Percentiles rank a stretch among this genome's conserved stretches.
Evolutionary conservation across 2,888 invertebrate genomes (phyloP).

Genomic region (Hyppa rectilinea): DNA sequence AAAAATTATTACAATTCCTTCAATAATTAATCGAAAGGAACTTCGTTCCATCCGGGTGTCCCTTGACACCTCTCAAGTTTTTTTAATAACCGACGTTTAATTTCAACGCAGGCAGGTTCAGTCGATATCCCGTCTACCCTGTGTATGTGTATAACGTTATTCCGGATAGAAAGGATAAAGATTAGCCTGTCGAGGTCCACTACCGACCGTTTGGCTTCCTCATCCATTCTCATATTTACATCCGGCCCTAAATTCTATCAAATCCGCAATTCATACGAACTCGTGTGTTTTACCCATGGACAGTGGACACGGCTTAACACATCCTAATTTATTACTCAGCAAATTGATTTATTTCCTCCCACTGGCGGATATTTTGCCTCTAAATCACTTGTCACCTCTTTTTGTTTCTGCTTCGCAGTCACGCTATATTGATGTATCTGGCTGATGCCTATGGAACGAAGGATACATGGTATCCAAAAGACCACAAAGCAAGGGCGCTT

Average conservation of each 20-base stretch:
- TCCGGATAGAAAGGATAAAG: neutral
- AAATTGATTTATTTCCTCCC: slow-evolving; percentile 43
- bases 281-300: slow-evolving; percentile 20
- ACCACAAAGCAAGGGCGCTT: slow-evolving; percentile 85
- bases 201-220: slow-evolving; percentile 2
- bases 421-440: slow-evolving; percentile 88
- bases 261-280: slow-evolving; percentile 41
- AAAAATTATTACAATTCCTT: too few relatives aligned
- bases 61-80: too few relatives aligned
- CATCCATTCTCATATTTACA: slow-evolving; percentile 1
- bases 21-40: too few relatives aligned
- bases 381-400: slow-evolving; percentile 41
- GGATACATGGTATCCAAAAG: slow-evolving; percentile 90
- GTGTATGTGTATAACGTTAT: slow-evolving; percentile 10
- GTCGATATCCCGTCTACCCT: too few relatives aligned
- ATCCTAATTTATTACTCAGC: slow-evolving; percentile 44
- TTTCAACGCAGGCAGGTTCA: too few relatives aligned
- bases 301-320: slow-evolving; percentile 37
- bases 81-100: too few relatives aligned
- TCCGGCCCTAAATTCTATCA: slow-evolving; percentile 35
- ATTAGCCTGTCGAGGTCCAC: neutral
- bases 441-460: slow-evolving; percentile 89
- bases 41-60: too few relatives aligned
- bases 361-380: slow-evolving; percentile 33
- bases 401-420: slow-evolving; percentile 76